Base-by-base conservation (phyloP, 2,113 vertebrate species). In the Casuarius casuarius region DNA sequence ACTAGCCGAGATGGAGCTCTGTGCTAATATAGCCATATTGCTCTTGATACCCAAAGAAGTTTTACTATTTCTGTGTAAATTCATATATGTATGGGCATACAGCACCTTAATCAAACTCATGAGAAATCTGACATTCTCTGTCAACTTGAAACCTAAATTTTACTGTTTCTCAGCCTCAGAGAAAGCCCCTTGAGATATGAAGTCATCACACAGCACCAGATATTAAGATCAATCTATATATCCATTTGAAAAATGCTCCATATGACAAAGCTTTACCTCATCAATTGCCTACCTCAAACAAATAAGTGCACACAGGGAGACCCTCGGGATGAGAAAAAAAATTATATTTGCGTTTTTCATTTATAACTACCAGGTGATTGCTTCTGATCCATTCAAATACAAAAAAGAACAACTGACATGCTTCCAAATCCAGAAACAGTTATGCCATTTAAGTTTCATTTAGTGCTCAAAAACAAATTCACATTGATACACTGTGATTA, bases 341-440 rank as follows among this genome's bases (percentile, higher is more conserved):
- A 73, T 71, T 62, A 95, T 7, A 87, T 0, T 0, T 65, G 51
- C 66, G 42, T 54, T 75, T 91, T 90, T 87, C 56, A 75, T 70
- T 85, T 67, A 40, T 20, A 87, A 73, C 56, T 72, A 87, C 78
- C 61, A 82, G 16, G n/a, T 82, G 61, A 44, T 26, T 70, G 31
- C 29, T 89, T 95, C 63, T 79, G 33, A 79, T 90, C 75, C 93
- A 82, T 31, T 48, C 92, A 84, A 94, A 66, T 13, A 82, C 33
- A 84, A 74, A 81, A 92, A 87, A 13, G 16, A 87, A 56, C 25
- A 92, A 80, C 25, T 51, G 56, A 87, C 61, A 78, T 8, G 22
- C 62, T 90, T 95, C n/a, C 63, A 88, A 75, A 91, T 82, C 21
- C 9, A 74, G 87, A 78, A 71, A 2, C 48, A 56, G 48, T 71